Evolutionary conservation across 2,797 vertebrate genomes (phyloP).

Genomic region (Pantherophis alleghaniensis): DNA sequence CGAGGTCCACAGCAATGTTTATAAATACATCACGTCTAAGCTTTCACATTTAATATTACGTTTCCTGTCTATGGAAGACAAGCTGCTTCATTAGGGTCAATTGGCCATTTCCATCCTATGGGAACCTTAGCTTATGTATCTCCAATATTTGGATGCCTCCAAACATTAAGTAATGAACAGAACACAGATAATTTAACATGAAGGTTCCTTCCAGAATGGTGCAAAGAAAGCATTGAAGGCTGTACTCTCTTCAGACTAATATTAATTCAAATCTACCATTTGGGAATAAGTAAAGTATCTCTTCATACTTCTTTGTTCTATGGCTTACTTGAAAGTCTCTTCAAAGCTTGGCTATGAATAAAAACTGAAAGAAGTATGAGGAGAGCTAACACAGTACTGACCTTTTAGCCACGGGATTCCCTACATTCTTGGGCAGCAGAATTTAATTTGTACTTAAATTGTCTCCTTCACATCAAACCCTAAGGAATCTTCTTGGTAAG

Average conservation of each 20-base stretch:
- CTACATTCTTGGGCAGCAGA: neutral
- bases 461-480: neutral
- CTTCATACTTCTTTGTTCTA: neutral
- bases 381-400: neutral
- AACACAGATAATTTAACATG: neutral
- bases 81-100: neutral
- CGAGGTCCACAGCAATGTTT: neutral
- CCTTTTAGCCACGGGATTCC: neutral
- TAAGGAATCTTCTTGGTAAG: neutral
- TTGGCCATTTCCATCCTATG: neutral
- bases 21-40: neutral
- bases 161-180: neutral
- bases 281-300: neutral
- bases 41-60: neutral
- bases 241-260: neutral
- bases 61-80: neutral
- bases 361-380: neutral
- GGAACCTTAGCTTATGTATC: neutral
- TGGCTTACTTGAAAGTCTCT: neutral
- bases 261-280: neutral
- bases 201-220: neutral
- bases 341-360: neutral
- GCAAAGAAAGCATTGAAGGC: neutral
- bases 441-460: neutral
- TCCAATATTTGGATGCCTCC: neutral